Base-by-base conservation (phyloP, 2,888 invertebrate species). In the Orthosia gracilis region DNA sequence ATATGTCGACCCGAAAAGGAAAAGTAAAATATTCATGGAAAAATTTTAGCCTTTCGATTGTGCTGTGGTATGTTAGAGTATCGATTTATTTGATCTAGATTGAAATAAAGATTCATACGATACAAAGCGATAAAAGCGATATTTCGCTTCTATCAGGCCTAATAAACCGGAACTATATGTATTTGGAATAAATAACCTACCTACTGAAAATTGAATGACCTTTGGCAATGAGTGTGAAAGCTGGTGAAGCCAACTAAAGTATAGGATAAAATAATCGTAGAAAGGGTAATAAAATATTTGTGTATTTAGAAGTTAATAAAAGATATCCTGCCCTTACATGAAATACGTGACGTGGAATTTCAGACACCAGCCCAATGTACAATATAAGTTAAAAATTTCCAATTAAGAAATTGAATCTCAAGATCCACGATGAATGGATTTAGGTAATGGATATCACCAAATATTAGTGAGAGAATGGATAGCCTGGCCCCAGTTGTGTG, bases 21-120 rank as follows among this genome's bases (percentile, higher is more conserved):
- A 78, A 75, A 84, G 82, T 90, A 90, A 91, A 89, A 89, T 90
- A 91, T 91, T 91, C 91, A 91, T 91, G 80, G 84, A 87, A 89
- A 85, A 70, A 70, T 76, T 69, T 78, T 68, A 55, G 74, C 67
- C 63, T 68, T 63, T 61, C 67, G 69, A 73, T 85, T 80, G 72
- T 77, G 49, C 65, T 45, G 49, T 23, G 31, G 66, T 69, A 72
- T 64, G 73, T 76, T 54, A 73, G 71, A 40, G 54, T 78, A 73
- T 82, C 21, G 58, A 82, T 45, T 45, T 66, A 62, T 76, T 68
- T 61, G 63, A 83, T 85, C 54, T 79, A 52, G 61, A 76, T 59
- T 65, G 31, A 54, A 71, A 58, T 47, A 21, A 13, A 68, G 64
- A 80, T 67, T 73, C 62, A 67, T 61, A 40, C 2, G 40, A 50